A percentile compares a stretch with the other conserved stretches of the same genome.
Conservation (phyloP, 2,797 vertebrate species). For the Chelidonichthys spinosus region DNA sequence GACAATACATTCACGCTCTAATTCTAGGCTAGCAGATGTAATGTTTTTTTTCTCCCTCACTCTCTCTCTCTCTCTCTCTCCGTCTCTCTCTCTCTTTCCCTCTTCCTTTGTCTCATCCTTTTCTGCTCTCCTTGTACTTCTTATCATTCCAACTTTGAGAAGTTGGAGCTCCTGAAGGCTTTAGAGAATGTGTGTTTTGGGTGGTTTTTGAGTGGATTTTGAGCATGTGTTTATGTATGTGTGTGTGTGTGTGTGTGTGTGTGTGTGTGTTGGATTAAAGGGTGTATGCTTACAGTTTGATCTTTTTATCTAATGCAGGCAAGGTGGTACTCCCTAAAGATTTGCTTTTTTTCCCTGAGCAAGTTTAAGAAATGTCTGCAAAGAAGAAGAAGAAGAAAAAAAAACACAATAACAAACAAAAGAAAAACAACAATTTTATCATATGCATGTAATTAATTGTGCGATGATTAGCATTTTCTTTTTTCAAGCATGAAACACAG, state of each 20-base stretch:
- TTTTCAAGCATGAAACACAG: constrained; percentile 69
- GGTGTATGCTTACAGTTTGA: constrained; percentile 80
- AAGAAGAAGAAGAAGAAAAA: constrained; percentile 48
- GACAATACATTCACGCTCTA: constrained; percentile 86
- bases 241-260: constrained; percentile 30
- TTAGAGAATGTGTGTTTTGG: constrained; percentile 75
- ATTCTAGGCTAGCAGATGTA: constrained; percentile 84
- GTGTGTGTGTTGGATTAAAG: constrained; percentile 76
- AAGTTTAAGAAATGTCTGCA: constrained; percentile 78
- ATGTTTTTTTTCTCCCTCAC: constrained; percentile 57
- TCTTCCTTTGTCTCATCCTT: constrained; percentile 72
- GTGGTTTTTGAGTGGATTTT: constrained; percentile 66
- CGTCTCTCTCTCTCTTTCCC: constrained; percentile 58
- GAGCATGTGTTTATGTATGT: constrained; percentile 40
- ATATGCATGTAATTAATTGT: constrained; percentile 78
- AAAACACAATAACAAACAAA: constrained; percentile 73
- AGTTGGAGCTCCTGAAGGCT: constrained; percentile 84
- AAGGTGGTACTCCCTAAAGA: constrained; percentile 82
- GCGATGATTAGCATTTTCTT: constrained; percentile 79
- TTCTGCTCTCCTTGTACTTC: constrained; percentile 77
- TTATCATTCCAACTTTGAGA: constrained; percentile 83
- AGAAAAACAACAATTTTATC: constrained; percentile 70
- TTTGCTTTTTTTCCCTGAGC: constrained; percentile 68
- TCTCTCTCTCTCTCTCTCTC: constrained; percentile 59
- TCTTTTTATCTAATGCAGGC: constrained; percentile 81